Evolutionary conservation across 2,113 vertebrate species (phyloP), one percentile per base, ranked within the genome.

Genomic region (Xiphias gladius): DNA sequence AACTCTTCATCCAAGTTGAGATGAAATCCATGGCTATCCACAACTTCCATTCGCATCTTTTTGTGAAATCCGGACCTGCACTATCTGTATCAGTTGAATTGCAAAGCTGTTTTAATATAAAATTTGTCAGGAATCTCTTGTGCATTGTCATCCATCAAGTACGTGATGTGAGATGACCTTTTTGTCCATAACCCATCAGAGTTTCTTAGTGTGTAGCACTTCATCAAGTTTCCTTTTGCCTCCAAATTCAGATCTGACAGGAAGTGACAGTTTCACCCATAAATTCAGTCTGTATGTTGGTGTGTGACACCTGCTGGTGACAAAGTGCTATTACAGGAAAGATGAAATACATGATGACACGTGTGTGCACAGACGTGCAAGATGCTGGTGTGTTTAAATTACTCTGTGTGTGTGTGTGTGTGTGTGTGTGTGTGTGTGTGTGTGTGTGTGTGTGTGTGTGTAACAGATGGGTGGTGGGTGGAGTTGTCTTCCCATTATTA

Each of bases 251-350:
- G 10, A 52, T n/a, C 48, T 68, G 43, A 50, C 3, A 11, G 37
- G 66, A 52, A 11, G 12, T 46, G 24, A 30, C 2, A 30, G 43
- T 22, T 54, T 54, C 13, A 54, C 0, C 26, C 48, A 50, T 22
- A 22, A 35, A 30, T 13, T n/a, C 30, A 48, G 39, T 43, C n/a
- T 59, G 8, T 48, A 17, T 88, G 62, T 66, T 83, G 1, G 10
- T 80, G 59, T 85, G 76, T 54, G 92, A 88, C 91, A 80, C 88
- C 93, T 92, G 58, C 83, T 92, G 92, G 89, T 81, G 37, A 72
- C 0, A 32, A 3, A 16, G 5, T 28, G 77, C 5, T 14, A 84
- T 55, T 78, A 64, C 86, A 79, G 22, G 54, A 7, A 16, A 2
- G 6, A 35, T 22, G 1, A 26, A 48, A 1, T 50, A 5, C 16